phyloP scores from a whole-genome alignment of 2,888 invertebrate species.

The Plusia festucae region DNA sequence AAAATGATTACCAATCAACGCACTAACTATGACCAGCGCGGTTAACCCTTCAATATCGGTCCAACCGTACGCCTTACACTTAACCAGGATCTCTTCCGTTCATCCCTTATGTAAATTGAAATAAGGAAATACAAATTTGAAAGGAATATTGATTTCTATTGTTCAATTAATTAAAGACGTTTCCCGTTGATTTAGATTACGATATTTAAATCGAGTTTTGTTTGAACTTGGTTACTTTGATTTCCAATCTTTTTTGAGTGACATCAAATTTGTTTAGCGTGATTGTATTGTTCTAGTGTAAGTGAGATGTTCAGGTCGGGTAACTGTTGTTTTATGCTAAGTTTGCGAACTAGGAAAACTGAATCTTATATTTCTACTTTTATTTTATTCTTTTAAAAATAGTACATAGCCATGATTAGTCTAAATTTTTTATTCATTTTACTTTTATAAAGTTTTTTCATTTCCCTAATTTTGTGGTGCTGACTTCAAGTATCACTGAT shows the following conservation, averaged over 20 bases:
- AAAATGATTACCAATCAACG: too few relatives aligned
- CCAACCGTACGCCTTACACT: too few relatives aligned
- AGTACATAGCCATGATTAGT: too few relatives aligned
- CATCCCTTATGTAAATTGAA: conserved; percentile 1
- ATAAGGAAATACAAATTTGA: conserved; percentile 8
- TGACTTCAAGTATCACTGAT: too few relatives aligned
- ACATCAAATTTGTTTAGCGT: conserved; percentile 38
- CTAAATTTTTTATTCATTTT: too few relatives aligned
- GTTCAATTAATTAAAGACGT: conserved; percentile 46
- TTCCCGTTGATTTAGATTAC: conserved; percentile 32
- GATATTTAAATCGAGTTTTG: conserved; percentile 44
- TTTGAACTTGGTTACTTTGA: conserved; percentile 37
- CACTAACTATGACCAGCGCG: too few relatives aligned
- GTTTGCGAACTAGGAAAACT: not conserved
- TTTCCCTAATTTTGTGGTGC: too few relatives aligned
- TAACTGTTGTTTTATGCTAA: not conserved
- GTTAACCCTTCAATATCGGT: too few relatives aligned
- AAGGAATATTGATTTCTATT: conserved; percentile 46
- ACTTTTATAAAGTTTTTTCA: too few relatives aligned
- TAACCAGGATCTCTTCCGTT: too few relatives aligned
- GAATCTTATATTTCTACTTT: too few relatives aligned
- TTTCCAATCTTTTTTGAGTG: conserved; percentile 39
- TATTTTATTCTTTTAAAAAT: too few relatives aligned
- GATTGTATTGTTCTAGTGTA: conserved; percentile 18
- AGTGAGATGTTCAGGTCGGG: not conserved